These are phyloP conservation scores for Melitaea cinxia DNA, from an alignment of 1,140 invertebrate species.

Conservation along the genomic window DNA sequence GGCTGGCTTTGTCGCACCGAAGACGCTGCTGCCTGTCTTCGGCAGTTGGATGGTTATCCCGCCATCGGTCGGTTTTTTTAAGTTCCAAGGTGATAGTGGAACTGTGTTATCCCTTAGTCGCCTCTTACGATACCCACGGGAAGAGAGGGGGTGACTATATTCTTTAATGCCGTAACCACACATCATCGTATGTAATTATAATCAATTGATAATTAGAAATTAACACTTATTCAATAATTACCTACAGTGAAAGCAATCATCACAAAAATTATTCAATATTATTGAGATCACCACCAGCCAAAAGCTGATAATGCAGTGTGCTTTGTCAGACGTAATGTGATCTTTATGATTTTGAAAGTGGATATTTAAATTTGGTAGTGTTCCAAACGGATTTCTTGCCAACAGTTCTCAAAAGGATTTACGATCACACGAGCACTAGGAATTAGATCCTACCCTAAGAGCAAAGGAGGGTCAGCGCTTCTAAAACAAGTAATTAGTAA, in stretches of 20 bases:
- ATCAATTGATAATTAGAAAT: too few species aligned
- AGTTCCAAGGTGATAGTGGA: too few species aligned
- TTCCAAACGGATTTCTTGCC: conserved; percentile 33
- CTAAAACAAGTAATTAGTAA: conserved; percentile 12
- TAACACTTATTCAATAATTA: too few species aligned
- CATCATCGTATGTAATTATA: too few species aligned
- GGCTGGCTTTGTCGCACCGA: too few species aligned
- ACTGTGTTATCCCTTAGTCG: too few species aligned
- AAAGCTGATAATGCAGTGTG: conserved; percentile 2
- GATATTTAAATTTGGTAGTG: conserved; percentile 34
- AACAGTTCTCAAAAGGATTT: conserved; percentile 28
- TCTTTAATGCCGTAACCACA: too few species aligned
- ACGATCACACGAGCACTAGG: conserved; percentile 14
- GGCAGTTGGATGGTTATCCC: too few species aligned
- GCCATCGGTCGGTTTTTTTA: too few species aligned
- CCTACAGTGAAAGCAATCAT: background rate
- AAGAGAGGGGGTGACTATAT: too few species aligned
- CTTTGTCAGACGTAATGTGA: conserved; percentile 16
- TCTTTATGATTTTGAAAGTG: conserved; percentile 24
- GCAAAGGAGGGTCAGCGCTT: conserved; percentile 9
- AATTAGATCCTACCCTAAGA: conserved; percentile 6
- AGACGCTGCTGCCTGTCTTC: too few species aligned
- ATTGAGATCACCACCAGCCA: background rate
- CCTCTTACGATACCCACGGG: too few species aligned
- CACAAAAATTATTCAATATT: background rate